Conservation (phyloP, 2,888 invertebrate genomes). For the Subacronicta megacephala region DNA sequence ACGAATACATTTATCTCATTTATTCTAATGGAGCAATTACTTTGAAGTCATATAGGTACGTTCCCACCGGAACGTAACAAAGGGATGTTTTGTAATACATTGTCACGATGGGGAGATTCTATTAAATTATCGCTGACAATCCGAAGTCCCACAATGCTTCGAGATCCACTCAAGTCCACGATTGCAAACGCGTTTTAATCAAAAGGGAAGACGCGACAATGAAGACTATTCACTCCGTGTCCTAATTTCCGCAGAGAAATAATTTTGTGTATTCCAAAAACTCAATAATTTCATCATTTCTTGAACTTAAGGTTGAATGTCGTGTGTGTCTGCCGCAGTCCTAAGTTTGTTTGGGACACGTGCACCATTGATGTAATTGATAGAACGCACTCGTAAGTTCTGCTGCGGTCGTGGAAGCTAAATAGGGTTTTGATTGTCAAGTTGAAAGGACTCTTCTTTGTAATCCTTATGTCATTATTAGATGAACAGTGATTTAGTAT, state of each 20-base stretch:
- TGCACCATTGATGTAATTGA: conserved; percentile 53
- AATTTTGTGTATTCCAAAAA: conserved; percentile 20
- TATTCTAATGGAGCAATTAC: conserved; percentile 35
- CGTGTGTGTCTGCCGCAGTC: conserved; percentile 7
- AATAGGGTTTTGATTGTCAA: conserved; percentile 34
- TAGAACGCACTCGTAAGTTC: conserved; percentile 41
- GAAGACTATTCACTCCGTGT: conserved; percentile 52
- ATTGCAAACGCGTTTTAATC: conserved; percentile 63
- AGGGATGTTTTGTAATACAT: conserved; percentile 48
- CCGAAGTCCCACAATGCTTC: conserved; percentile 40
- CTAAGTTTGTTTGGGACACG: conserved; percentile 45
- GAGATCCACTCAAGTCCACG: conserved; percentile 47
- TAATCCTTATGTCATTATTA: conserved; percentile 18
- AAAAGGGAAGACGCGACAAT: conserved; percentile 58
- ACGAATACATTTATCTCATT: conserved; percentile 18
- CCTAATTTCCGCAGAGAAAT: conserved; percentile 51
- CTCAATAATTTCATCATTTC: conserved; percentile 5
- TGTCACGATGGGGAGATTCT: conserved; percentile 38
- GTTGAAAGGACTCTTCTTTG: conserved; percentile 39
- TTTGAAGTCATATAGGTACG: conserved; percentile 30
- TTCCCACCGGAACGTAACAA: conserved; percentile 27
- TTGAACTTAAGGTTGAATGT: conserved; percentile 28
- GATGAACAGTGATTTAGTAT: neutral
- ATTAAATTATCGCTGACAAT: conserved; percentile 57
- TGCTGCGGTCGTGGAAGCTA: conserved; percentile 36